These are phyloP conservation scores for Drosophila engyochracea DNA, from an alignment of 2,888 invertebrate genomes.

Conservation along the genomic window DNA sequence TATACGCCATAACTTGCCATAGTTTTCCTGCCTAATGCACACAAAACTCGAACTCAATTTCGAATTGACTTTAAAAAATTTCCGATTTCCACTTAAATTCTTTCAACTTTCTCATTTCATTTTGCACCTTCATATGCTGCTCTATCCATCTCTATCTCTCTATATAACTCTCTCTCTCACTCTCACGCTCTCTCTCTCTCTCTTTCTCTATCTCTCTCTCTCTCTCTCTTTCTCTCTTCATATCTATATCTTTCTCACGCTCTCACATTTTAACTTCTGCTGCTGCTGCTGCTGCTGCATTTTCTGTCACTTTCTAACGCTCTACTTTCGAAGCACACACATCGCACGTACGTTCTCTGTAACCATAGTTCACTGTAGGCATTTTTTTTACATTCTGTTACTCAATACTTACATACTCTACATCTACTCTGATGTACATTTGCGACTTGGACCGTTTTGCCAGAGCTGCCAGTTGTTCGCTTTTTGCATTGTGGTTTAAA, in stretches of 20 bases:
- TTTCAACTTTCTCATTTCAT: constrained; percentile 72
- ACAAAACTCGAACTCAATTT: constrained; percentile 72
- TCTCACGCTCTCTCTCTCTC: constrained; percentile 11
- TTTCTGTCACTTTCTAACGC: constrained; percentile 71
- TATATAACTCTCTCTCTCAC: constrained; percentile 3
- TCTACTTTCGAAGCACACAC: constrained; percentile 61
- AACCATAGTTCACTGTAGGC: constrained; percentile 73
- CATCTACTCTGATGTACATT: constrained; percentile 30
- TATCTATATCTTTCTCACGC: constrained; percentile 51
- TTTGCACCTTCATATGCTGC: constrained; percentile 45
- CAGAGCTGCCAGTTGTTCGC: constrained; percentile 26
- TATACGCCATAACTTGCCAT: constrained; percentile 85
- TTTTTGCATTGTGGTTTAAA: constrained; percentile 55
- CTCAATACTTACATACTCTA: constrained; percentile 27
- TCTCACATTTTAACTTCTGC: constrained; percentile 34
- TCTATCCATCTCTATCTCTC: constrained; percentile 24
- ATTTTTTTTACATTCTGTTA: constrained; percentile 43
- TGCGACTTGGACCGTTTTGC: constrained; percentile 58
- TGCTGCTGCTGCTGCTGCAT: constrained; percentile 38
- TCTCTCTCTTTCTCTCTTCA: constrained; percentile 24
- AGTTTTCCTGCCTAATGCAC: constrained; percentile 70
- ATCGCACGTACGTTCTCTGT: constrained; percentile 54
- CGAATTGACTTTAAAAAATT: constrained; percentile 32
- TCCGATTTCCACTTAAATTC: constrained; percentile 53
- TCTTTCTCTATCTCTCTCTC: constrained; percentile 35